Percentiles rank a stretch among this genome's conserved stretches.
Conservation (phyloP, 2,888 invertebrate genomes). For the Thalpophila matura region DNA sequence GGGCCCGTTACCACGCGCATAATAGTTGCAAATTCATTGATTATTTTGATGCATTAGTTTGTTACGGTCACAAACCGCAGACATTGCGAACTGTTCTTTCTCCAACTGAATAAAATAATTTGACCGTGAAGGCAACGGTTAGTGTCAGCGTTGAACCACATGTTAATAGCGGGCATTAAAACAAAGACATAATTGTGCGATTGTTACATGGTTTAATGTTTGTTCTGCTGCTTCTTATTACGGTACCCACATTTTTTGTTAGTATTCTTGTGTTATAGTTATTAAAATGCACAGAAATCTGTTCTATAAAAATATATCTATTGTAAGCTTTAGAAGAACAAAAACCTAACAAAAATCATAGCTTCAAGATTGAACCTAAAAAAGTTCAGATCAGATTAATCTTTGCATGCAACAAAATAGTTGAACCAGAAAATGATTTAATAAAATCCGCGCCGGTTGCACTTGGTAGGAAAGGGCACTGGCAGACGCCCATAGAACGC, state of each 20-base stretch:
- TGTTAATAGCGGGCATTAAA: slow-evolving; percentile 58
- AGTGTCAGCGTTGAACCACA: slow-evolving; percentile 51
- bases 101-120: slow-evolving; percentile 55
- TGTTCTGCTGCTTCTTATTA: slow-evolving; percentile 26
- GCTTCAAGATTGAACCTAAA: slow-evolving; percentile 13
- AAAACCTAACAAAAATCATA: slow-evolving; percentile 1
- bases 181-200: slow-evolving; percentile 53
- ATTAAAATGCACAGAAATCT: not conserved
- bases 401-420: slow-evolving; percentile 31
- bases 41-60: slow-evolving; percentile 59
- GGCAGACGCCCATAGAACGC: too few species aligned
- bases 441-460: slow-evolving; percentile 51
- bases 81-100: slow-evolving; percentile 57
- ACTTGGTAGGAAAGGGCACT: slow-evolving; percentile 69
- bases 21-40: slow-evolving; percentile 59
- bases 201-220: slow-evolving; percentile 33
- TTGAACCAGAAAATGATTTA: slow-evolving; percentile 56
- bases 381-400: slow-evolving; percentile 32
- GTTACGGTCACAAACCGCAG: slow-evolving; percentile 64
- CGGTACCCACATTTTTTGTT: slow-evolving; percentile 27
- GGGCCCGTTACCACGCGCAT: slow-evolving; percentile 35
- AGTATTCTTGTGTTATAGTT: not conserved
- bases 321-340: not conserved
- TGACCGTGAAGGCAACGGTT: slow-evolving; percentile 62
- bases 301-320: too few species aligned